phyloP scores from a whole-genome alignment of 1,140 invertebrate genomes.

The Apis florea region DNA sequence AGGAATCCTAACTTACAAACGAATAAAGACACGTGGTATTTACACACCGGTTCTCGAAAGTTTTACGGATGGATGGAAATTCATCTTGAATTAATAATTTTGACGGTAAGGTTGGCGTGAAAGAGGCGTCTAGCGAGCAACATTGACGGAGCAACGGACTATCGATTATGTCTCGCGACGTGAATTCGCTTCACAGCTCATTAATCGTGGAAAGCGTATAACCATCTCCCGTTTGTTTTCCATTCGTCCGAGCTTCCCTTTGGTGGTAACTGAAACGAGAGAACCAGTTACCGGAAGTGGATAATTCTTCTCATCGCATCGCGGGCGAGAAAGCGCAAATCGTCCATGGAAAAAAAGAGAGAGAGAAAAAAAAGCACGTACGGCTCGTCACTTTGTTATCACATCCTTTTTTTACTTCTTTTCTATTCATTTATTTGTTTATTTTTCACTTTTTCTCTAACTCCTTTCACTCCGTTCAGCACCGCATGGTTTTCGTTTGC shows the following conservation, averaged over 20 bases:
- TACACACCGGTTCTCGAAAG: no score
- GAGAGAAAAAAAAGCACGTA: constrained; percentile 1
- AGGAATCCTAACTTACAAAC: no score
- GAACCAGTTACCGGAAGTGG: constrained; percentile 18
- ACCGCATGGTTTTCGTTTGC: constrained; percentile 77
- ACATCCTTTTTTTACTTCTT: neutral
- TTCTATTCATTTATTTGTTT: constrained; percentile 53
- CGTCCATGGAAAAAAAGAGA: constrained; percentile 1
- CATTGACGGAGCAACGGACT: constrained; percentile 20
- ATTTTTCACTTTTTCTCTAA: neutral
- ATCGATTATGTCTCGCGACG: constrained; percentile 16
- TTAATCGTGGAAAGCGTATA: constrained; percentile 42
- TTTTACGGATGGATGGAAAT: no score
- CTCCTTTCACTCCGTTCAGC: constrained; percentile 49
- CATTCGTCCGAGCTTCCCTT: constrained; percentile 26
- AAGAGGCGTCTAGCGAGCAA: no score
- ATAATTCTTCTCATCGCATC: constrained; percentile 11
- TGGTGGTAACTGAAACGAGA: constrained; percentile 32
- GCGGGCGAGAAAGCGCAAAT: constrained; percentile 8
- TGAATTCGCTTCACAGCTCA: constrained; percentile 41
- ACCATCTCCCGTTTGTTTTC: constrained; percentile 14
- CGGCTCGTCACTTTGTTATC: constrained; percentile 41
- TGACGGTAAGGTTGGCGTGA: no score
- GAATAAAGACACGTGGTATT: no score
- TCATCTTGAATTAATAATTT: no score